Base-by-base conservation (phyloP, 2,113 vertebrate genomes). In the Aptenodytes patagonicus region DNA sequence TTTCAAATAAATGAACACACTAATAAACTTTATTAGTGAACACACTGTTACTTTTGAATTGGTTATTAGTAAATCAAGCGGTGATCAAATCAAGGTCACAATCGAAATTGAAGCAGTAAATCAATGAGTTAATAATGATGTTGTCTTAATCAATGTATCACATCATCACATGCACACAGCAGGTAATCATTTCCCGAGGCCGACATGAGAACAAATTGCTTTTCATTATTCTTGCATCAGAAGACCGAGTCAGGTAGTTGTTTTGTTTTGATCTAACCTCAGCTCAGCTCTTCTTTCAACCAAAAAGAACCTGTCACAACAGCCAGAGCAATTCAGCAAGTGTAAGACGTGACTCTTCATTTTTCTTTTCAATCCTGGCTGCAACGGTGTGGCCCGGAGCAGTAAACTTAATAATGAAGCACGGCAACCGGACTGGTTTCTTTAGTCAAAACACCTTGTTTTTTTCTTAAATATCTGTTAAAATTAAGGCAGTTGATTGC, bases 81-180 rank as follows among this genome's bases (percentile, higher is more conserved):
- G 40, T 76, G 83, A 94, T 89, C 75, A 95, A 90, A 93, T 94
- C 89, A 95, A 95, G 81, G 94, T 95, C 94, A 89, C 58, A 70
- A 78, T 93, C 75, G 62, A 93, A 93, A 86, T 10, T 62, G 75
- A 93, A 95, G 75, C 46, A 73, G 66, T 93, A 80, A 89, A 94
- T 95, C 94, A 78, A 86, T 93, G 75, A 87, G 62, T 96, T 97
- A 95, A 87, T 96, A 91, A 93, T 51, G 42, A n/a, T 91, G 61
- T 92, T 95, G 78, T 93, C 89, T 93, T 85, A 91, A 95, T 95
- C 95, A 91, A 83, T 91, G 78, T 94, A 90, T 95, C 93, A 66
- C 69, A 76, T 91, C 78, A 73, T 85, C 73, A 91, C 29, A 87
- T 83, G 55, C 78, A 93, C 76, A 65, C 75, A 86, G 70, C 55